A percentile compares a stretch with the other conserved stretches of the same genome.
These are phyloP conservation scores for Dicentrarchus labrax DNA, from an alignment of 2,113 vertebrate species.

Conservation along the genomic window DNA sequence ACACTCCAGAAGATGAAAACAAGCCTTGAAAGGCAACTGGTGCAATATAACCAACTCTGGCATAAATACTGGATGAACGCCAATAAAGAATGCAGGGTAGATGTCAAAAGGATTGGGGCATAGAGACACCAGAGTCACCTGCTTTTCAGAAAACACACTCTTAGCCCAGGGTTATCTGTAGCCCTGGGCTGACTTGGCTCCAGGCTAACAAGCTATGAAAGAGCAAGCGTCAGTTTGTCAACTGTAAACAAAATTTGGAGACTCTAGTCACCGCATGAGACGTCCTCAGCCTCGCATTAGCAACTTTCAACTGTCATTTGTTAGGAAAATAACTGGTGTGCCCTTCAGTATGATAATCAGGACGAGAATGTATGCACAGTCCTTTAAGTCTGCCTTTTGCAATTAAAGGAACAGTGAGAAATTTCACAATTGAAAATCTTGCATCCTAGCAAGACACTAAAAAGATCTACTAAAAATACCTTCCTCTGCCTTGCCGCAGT, in stretches of 20 bases:
- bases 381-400: background rate
- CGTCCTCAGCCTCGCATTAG: background rate
- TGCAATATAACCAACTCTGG: conserved; percentile 69
- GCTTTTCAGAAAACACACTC: conserved; percentile 47
- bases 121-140: conserved; percentile 57
- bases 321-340: background rate
- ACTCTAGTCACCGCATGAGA: conserved; percentile 6
- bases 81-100: conserved; percentile 68
- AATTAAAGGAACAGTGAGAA: background rate
- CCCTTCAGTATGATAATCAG: conserved; percentile 39
- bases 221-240: conserved; percentile 37
- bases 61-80: conserved; percentile 75
- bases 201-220: conserved; percentile 51
- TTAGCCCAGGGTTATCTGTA: conserved; percentile 63
- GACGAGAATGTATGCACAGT: background rate
- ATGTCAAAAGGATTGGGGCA: conserved; percentile 61
- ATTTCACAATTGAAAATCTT: background rate
- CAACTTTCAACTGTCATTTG: conserved; percentile 38
- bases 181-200: conserved; percentile 67
- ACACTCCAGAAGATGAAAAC: conserved; percentile 74
- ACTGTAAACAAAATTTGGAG: conserved; percentile 53
- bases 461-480: background rate
- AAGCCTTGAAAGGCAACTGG: conserved; percentile 72
- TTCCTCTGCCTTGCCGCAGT: background rate
- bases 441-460: background rate